Evolutionary conservation across 1,140 invertebrate genomes (phyloP), one percentile per base, ranked within the genome.

Genomic region (Cotesia glomerata): DNA sequence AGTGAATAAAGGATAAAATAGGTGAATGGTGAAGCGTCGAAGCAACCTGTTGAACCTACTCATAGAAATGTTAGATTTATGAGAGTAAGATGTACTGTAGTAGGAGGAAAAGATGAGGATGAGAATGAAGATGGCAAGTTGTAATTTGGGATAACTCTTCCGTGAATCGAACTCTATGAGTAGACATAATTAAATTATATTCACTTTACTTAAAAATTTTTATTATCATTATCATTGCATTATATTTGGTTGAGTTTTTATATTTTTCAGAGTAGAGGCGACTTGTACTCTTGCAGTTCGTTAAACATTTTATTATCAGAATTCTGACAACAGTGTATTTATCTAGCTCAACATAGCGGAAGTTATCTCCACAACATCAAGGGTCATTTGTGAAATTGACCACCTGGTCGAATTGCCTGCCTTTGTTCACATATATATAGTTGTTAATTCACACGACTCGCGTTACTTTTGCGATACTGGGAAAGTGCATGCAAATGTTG

Each of bases 371-470:
- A 65, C 63, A 49, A 49, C 63, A 51, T 65, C 63, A 49, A 49
- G 34, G 56, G 18, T 73, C 51, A 73, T 73, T 73, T 63, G 63
- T 34, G 11, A 69, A 63, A 73, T 73, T 73, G 66, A 56, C 59
- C 45, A 69, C 35, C 72, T 56, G 49, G 59, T 13, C 5, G 56
- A 73, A 73, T 73, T 64, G 64, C 58, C 39, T 45, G 39, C 39
- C 7, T 52, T 54, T 54, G 34, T 18, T 56, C 36, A 32, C 32
- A 56, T 26, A 49, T 51, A 39, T 7, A 16, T 26, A 5, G 3
- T 26, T 3, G n/a, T 13, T 58, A 58, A 52, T 63, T 16, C 35
- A 32, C 7, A 11, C 63, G 51, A 66, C 39, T 45, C 39, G 39
- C 39, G 3, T 45, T 11, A 45, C 39, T 45, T 45, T 45, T 45